These are phyloP conservation scores for Ormyrus thymus DNA, from an alignment of 2,888 invertebrate species.

Conservation along the genomic window DNA sequence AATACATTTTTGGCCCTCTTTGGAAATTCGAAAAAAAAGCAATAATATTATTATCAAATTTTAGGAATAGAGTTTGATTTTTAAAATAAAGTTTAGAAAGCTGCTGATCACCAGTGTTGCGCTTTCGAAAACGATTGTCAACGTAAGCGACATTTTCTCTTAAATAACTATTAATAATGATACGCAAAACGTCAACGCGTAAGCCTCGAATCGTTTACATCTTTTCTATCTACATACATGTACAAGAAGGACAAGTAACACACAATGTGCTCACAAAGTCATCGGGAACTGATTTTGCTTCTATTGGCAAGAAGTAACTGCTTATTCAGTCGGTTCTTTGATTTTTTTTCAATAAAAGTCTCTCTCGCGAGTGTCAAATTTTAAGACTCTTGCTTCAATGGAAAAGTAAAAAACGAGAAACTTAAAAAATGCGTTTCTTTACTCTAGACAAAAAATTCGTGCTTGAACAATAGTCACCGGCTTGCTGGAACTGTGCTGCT, in stretches of 20 bases:
- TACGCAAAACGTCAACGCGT: slow-evolving; percentile 40
- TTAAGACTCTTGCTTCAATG: neutral
- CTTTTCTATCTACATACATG: slow-evolving; percentile 57
- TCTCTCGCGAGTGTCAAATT: too few species aligned
- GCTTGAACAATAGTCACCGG: slow-evolving; percentile 57
- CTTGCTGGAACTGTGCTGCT: slow-evolving; percentile 50
- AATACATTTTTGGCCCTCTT: too few species aligned
- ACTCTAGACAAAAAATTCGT: slow-evolving; percentile 56
- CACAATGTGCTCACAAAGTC: slow-evolving; percentile 29
- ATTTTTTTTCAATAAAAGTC: too few species aligned
- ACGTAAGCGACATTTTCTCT: slow-evolving; percentile 8
- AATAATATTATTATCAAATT: neutral
- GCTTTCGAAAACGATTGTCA: neutral
- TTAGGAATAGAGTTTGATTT: neutral
- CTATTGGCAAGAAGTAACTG: neutral
- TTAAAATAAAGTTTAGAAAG: slow-evolving; percentile 41
- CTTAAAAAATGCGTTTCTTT: slow-evolving; percentile 16
- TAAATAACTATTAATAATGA: slow-evolving; percentile 31
- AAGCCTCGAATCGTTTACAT: slow-evolving; percentile 48
- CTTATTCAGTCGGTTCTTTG: neutral
- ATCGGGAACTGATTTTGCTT: slow-evolving; percentile 20
- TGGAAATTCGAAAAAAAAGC: neutral
- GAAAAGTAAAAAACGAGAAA: slow-evolving; percentile 14
- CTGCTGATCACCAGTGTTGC: slow-evolving; percentile 23
- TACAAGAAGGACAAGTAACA: slow-evolving; percentile 54